Evolutionary conservation across 2,888 invertebrate species (phyloP).

Genomic region (Ecliptopera silaceata): DNA sequence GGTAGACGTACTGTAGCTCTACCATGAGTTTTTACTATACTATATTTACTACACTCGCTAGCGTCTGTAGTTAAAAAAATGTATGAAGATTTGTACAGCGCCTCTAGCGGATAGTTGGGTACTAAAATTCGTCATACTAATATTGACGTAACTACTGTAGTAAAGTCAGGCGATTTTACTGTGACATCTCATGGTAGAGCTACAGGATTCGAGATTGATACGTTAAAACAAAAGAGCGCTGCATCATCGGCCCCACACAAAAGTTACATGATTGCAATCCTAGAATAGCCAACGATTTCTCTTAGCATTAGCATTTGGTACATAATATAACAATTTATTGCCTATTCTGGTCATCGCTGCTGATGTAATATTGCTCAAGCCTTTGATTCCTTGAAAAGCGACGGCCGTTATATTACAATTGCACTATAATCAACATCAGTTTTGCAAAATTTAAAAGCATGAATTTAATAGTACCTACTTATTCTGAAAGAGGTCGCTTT

Average conservation of each 20-base stretch:
- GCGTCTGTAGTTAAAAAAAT: too few relatives aligned
- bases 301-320: slow-evolving; percentile 16
- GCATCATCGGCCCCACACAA: background rate
- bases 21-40: too few relatives aligned
- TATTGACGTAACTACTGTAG: too few relatives aligned
- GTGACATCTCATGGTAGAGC: too few relatives aligned
- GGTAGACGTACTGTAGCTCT: too few relatives aligned
- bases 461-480: too few relatives aligned
- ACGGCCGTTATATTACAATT: background rate
- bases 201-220: background rate
- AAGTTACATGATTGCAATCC: slow-evolving; percentile 12
- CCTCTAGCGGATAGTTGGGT: too few relatives aligned
- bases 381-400: background rate
- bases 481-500: too few relatives aligned
- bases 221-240: background rate
- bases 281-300: slow-evolving; percentile 18
- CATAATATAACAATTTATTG: slow-evolving; percentile 17
- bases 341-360: slow-evolving; percentile 20
- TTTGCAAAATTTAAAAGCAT: background rate
- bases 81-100: too few relatives aligned
- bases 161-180: too few relatives aligned
- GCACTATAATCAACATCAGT: background rate
- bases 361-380: slow-evolving; percentile 22
- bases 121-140: too few relatives aligned
- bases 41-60: too few relatives aligned